phyloP scores from a whole-genome alignment of 1,140 invertebrate genomes.

The Drosophila cardini region DNA sequence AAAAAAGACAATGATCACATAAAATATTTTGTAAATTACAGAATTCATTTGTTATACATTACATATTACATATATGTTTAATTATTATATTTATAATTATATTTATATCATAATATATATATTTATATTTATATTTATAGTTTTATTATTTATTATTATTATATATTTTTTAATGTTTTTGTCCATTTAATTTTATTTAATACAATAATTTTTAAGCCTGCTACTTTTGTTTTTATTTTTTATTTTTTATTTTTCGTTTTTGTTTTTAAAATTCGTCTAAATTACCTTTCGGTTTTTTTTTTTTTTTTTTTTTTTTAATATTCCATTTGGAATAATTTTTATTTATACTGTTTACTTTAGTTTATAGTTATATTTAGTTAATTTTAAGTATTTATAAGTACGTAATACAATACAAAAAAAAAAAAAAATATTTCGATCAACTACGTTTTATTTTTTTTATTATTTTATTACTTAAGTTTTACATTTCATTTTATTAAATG shows the following conservation, averaged over 20 bases:
- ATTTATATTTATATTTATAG: constrained; percentile 65
- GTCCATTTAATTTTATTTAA: constrained; percentile 43
- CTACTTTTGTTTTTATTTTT: constrained; percentile 50
- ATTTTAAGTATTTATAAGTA: constrained; percentile 60
- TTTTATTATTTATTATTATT: constrained; percentile 16
- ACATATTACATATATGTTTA: constrained; percentile 72
- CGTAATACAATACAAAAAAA: constrained; percentile 73
- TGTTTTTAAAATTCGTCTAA: constrained; percentile 80
- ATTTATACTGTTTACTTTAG: constrained; percentile 4
- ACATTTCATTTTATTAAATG: constrained; percentile 50
- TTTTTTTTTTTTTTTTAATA: constrained; percentile 8
- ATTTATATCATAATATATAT: constrained; percentile 60
- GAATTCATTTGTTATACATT: constrained; percentile 79
- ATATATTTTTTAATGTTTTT: constrained; percentile 19
- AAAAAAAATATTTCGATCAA: constrained; percentile 51
- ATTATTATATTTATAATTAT: constrained; percentile 58
- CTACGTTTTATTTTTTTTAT: constrained; percentile 59
- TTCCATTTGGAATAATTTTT: constrained; percentile 10
- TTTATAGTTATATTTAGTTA: constrained; percentile 58
- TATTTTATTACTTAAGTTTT: constrained; percentile 51
- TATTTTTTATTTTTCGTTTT: constrained; percentile 41
- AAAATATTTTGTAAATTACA: constrained; percentile 83
- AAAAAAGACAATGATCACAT: constrained; percentile 82
- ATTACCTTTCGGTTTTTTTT: constrained; percentile 60
- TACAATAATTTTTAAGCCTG: constrained; percentile 69